These are phyloP conservation scores for Tribolium freemani DNA, from an alignment of 2,888 invertebrate species.

Conservation along the genomic window DNA sequence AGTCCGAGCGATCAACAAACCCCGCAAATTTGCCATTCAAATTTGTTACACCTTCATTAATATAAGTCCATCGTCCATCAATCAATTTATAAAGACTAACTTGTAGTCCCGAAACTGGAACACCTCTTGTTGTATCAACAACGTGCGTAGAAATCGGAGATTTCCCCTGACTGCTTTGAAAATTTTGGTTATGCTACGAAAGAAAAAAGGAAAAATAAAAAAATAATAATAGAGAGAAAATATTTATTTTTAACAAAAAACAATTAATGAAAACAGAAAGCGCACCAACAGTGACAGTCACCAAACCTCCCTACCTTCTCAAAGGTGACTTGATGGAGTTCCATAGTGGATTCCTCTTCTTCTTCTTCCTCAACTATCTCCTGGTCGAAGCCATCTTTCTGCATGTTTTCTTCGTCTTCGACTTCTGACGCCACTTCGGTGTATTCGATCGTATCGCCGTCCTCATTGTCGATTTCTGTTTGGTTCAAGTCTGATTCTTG, in stretches of 20 bases:
- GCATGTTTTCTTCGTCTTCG: conserved; percentile 45
- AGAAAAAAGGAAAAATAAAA: conserved; percentile 14
- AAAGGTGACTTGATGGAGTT: conserved; percentile 52
- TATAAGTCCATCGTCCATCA: conserved; percentile 77
- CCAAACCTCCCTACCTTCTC: conserved; percentile 53
- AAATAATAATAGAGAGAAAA: not conserved
- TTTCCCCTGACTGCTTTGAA: conserved; percentile 30
- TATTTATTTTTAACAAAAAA: conserved; percentile 2
- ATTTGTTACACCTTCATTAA: conserved; percentile 76
- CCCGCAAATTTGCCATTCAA: conserved; percentile 77
- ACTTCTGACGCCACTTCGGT: conserved; percentile 47
- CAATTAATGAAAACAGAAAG: conserved; percentile 23
- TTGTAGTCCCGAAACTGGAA: conserved; percentile 76
- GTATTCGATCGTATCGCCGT: conserved; percentile 46
- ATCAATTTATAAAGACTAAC: conserved; percentile 78
- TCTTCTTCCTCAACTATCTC: conserved; percentile 58
- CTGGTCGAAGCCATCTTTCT: conserved; percentile 50
- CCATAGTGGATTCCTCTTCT: conserved; percentile 53
- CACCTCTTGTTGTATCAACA: conserved; percentile 79
- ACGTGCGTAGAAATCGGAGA: conserved; percentile 82
- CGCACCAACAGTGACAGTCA: conserved; percentile 44
- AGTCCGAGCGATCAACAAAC: conserved; percentile 73
- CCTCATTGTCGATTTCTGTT: conserved; percentile 47
- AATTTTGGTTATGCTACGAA: conserved; percentile 33
- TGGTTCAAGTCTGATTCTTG: conserved; percentile 39